phyloP scores from a whole-genome alignment of 2,113 vertebrate species.

The Lampris megalopsis region DNA sequence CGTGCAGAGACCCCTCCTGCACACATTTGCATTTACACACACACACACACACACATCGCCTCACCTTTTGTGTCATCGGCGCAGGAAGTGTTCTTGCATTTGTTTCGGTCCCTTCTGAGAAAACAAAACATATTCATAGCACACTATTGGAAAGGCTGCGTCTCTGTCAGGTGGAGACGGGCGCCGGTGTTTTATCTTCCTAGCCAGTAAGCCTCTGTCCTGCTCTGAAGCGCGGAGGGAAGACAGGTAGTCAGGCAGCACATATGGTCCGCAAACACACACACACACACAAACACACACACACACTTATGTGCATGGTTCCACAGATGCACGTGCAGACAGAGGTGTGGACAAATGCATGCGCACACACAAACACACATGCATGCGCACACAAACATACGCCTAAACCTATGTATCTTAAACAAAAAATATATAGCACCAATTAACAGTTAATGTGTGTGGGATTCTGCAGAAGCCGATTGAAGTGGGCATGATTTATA shows the following conservation, averaged over 20 bases:
- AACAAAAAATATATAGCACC: slow-evolving; percentile 1
- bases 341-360: background rate
- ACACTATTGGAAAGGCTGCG: background rate
- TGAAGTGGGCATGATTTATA: slow-evolving; percentile 60
- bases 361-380: background rate
- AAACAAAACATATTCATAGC: slow-evolving; percentile 6
- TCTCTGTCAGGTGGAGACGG: background rate
- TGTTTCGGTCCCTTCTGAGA: slow-evolving; percentile 6
- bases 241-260: slow-evolving; percentile 26
- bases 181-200: slow-evolving; percentile 39
- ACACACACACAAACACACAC: background rate
- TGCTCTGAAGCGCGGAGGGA: slow-evolving; percentile 13
- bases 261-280: background rate
- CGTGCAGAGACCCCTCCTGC: slow-evolving; percentile 1
- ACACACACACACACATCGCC: background rate
- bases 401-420: background rate
- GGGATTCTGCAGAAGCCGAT: slow-evolving; percentile 51
- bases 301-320: background rate
- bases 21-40: slow-evolving; percentile 28
- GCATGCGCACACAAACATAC: slow-evolving; percentile 12
- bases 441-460: slow-evolving; percentile 47
- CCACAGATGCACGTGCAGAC: too few species aligned
- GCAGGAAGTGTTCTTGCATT: slow-evolving; percentile 1
- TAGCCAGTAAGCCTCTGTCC: background rate
- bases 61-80: slow-evolving; percentile 7